Conservation (phyloP, 2,113 vertebrate species). For the Columba livia region DNA sequence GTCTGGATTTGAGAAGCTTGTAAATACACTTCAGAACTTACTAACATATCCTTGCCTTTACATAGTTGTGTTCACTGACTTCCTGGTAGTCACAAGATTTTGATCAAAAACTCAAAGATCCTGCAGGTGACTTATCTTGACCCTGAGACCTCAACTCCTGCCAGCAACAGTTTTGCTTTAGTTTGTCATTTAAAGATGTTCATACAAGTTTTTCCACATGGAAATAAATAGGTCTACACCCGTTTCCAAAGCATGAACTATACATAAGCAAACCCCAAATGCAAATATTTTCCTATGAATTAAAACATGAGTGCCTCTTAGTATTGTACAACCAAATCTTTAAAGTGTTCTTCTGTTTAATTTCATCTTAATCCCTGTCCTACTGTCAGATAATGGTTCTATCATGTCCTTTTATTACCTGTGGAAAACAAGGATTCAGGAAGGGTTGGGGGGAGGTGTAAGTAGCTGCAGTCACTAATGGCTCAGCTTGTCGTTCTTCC, state of each 20-base stretch:
- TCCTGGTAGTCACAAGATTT: rapidly evolving
- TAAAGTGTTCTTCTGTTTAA: constrained; percentile 22
- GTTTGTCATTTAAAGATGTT: not conserved
- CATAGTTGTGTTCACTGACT: not conserved
- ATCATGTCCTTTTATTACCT: not conserved
- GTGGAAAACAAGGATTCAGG: constrained; percentile 9
- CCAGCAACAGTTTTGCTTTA: not conserved
- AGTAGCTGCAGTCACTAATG: constrained; percentile 37
- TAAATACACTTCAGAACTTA: not conserved
- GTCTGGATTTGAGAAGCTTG: not conserved
- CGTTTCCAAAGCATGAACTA: not conserved
- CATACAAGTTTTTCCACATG: not conserved
- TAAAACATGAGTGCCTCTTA: not conserved
- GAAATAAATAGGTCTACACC: not conserved
- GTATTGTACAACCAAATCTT: not conserved
- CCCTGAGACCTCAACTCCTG: not conserved
- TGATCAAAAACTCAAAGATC: not conserved
- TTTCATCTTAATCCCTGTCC: constrained; percentile 7
- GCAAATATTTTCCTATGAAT: not conserved
- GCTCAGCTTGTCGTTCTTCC: constrained; percentile 45
- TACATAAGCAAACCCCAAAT: not conserved
- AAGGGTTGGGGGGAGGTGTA: not conserved
- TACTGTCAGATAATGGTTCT: constrained; percentile 25
- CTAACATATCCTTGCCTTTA: not conserved
- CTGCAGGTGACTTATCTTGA: not conserved